Evolutionary conservation across 1,140 invertebrate genomes (phyloP), one percentile per base, ranked within the genome.

Genomic region (Drosophila tsacasi): DNA sequence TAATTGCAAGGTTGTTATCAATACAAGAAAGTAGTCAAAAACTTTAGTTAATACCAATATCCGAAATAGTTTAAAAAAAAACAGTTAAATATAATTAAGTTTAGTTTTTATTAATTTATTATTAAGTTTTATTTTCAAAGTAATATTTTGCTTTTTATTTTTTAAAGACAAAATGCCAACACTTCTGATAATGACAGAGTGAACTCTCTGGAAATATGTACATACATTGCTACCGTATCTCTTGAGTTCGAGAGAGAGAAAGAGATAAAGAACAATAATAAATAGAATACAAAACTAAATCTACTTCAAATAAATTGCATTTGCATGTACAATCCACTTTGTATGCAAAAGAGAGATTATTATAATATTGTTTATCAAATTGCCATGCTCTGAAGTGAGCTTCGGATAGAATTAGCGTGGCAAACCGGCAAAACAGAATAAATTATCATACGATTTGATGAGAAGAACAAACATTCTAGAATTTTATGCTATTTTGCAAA

Each of bases 341-440:
- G 25, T 55, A 49, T 75, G 47, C 23, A 6, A 42, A 23, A 37
- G 25, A 30, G 21, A 21, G 27, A 47, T 35, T 61, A 60, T 72
- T 50, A 52, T 72, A 72, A 73, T 73, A 37, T 60, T 72, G 54
- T 52, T 73, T 72, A 73, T 60, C 30, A 50, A 58, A 58, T 27
- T 59, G 19, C 25, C 17, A 59, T 3, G n/a, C 40, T 35, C 5
- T 7, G 3, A 32, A 49, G 23, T 37, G 32, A 30, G 49, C 25
- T 42, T 47, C 3, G 13, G 46, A 27, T 42, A 32, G 23, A 25
- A 60, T 58, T 59, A 50, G 17, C 27, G 13, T 72, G 54, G 44
- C 35, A 42, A 39, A 39, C 37, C 10, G 13, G 5, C 49, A 50
- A 12, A 15, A 0, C 6, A 5, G 37, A 32, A 73, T 72, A 72